Base-by-base conservation (phyloP, 2,113 vertebrate genomes). In the Rhineura floridana region DNA sequence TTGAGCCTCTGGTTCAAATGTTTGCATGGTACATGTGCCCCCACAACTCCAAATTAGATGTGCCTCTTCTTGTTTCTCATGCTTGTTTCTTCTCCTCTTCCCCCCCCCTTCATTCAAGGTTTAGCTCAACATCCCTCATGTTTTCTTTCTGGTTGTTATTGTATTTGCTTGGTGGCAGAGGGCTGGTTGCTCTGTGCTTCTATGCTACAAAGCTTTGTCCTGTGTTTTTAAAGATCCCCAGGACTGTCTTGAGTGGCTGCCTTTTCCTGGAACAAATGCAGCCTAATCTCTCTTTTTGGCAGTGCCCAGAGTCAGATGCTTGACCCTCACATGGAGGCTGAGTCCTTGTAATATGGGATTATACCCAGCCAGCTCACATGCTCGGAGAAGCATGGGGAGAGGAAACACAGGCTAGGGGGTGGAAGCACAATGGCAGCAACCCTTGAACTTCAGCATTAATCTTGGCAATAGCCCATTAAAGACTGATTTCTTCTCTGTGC, bases 341-440 rank as follows among this genome's bases (percentile, higher is more conserved):
- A 96, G 93, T 93, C 90, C 77, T 87, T 85, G 87, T 92, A 95
- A 96, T 93, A 88, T 92, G 92, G 92, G 93, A 94, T 97, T 97
- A 95, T 86, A 93, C 79, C 25, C 30, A 30, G 59, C 90, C 83
- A 30, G 81, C 90, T 92, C 6, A 0, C 80, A 92, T 79, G 88
- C 92, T 94, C 86, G 0, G 0, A 87, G 52, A 59, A 33, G 72
- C 88, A 52, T 33, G 63, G 72, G n/a, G 83, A 86, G 91, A 94
- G 46, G 79, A 80, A 89, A 52, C 76, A 72, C 30, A 80, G 46
- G 28, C 17, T 1, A 4, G 50, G 12, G 23, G 2, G 46, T 39
- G 86, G n/a, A 7, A 30, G 52, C 8, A 55, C 36, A 17, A 13
- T n/a, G 30, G 36, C 10, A 79, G 42, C 36, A 69, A 67, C 48